These are phyloP conservation scores for Troides aeacus DNA, from an alignment of 2,888 invertebrate genomes.

Conservation along the genomic window DNA sequence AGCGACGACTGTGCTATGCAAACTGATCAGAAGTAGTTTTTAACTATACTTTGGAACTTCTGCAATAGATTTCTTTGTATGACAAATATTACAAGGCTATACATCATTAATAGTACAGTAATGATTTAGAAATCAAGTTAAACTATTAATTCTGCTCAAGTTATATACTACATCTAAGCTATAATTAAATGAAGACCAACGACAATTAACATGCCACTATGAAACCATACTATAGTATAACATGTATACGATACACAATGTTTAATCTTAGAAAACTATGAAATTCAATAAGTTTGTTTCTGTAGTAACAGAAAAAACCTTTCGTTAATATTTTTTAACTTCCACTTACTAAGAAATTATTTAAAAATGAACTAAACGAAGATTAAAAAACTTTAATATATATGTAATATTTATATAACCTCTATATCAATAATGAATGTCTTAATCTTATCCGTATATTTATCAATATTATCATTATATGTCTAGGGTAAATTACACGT, in stretches of 20 bases:
- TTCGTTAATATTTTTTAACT: too few species aligned
- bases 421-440: too few species aligned
- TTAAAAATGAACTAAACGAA: too few species aligned
- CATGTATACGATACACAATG: not conserved
- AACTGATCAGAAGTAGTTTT: too few species aligned
- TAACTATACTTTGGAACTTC: too few species aligned
- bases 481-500: not conserved
- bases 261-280: not conserved
- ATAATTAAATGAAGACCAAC: not conserved
- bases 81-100: not conserved
- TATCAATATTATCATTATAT: not conserved
- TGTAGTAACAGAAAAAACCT: too few species aligned
- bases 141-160: not conserved
- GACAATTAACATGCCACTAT: not conserved
- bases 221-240: not conserved
- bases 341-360: too few species aligned
- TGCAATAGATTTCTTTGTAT: too few species aligned
- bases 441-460: not conserved
- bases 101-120: not conserved
- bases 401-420: too few species aligned
- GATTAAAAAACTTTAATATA: not conserved
- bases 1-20: too few species aligned
- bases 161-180: not conserved
- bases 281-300: not conserved
- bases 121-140: not conserved